phyloP scores from a whole-genome alignment of 2,797 vertebrate species.

The Spinus olivaceus region DNA sequence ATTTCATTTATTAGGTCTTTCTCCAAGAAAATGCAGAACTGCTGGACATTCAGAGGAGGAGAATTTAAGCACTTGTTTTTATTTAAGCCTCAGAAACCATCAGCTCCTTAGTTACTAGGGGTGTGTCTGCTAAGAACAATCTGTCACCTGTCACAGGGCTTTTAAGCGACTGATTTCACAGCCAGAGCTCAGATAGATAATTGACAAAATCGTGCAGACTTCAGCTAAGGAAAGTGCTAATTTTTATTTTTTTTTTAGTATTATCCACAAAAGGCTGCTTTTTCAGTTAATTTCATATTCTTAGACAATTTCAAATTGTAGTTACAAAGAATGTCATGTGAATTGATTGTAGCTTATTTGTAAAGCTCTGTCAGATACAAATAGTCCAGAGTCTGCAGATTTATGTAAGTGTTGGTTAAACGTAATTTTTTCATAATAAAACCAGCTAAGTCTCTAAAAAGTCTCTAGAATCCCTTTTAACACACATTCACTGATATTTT shows the following conservation, averaged over 20 bases:
- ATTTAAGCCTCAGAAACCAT: not conserved
- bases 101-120: not conserved
- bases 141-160: not conserved
- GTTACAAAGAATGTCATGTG: not conserved
- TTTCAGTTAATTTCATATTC: not conserved
- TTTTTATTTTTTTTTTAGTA: not conserved
- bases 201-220: not conserved
- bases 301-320: not conserved
- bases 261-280: not conserved
- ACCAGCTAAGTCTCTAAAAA: not conserved
- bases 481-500: not conserved
- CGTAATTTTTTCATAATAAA: not conserved
- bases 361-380: not conserved
- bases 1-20: not conserved
- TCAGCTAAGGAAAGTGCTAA: not conserved
- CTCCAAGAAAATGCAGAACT: not conserved
- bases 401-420: not conserved
- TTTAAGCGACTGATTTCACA: not conserved
- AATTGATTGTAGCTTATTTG: not conserved
- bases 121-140: conserved; percentile 1
- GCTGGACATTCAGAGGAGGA: not conserved
- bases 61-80: not conserved
- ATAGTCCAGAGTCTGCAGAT: not conserved
- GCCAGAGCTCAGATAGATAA: conserved; percentile 17
- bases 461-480: not conserved